These are phyloP conservation scores for Chaetophractus vellerosus DNA, from an alignment of 2,797 vertebrate species.

Conservation along the genomic window DNA sequence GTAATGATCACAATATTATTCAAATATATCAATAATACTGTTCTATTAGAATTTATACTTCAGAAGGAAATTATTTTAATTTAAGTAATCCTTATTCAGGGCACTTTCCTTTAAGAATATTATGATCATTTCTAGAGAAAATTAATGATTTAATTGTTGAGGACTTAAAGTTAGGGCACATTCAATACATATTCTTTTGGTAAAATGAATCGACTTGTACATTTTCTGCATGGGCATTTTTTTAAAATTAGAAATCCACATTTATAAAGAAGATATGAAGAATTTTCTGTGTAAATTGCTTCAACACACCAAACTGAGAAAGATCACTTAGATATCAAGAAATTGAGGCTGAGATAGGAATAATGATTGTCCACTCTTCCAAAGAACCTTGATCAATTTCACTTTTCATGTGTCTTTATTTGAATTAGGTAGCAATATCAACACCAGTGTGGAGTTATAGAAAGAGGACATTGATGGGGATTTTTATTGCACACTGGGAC, in stretches of 20 bases:
- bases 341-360: background rate
- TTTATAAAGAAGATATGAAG: background rate
- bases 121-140: slow-evolving; percentile 60
- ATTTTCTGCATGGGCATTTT: background rate
- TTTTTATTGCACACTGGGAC: slow-evolving; percentile 50
- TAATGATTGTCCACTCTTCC: background rate
- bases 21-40: slow-evolving; percentile 29
- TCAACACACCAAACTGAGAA: background rate
- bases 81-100: slow-evolving; percentile 16
- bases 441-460: background rate
- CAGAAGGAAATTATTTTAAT: background rate
- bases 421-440: slow-evolving; percentile 59
- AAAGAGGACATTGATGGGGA: slow-evolving; percentile 13
- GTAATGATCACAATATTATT: slow-evolving; percentile 60
- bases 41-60: background rate
- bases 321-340: background rate
- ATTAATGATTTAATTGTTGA: background rate
- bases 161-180: background rate
- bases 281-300: background rate
- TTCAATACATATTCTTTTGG: background rate
- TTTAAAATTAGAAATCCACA: background rate
- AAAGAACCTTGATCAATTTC: background rate
- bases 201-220: slow-evolving; percentile 12
- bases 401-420: slow-evolving; percentile 52
- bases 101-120: slow-evolving; percentile 55